A percentile compares a stretch with the other conserved stretches of the same genome.
phyloP scores from a whole-genome alignment of 1,140 invertebrate genomes.

The Helicorthomorpha holstii region DNA sequence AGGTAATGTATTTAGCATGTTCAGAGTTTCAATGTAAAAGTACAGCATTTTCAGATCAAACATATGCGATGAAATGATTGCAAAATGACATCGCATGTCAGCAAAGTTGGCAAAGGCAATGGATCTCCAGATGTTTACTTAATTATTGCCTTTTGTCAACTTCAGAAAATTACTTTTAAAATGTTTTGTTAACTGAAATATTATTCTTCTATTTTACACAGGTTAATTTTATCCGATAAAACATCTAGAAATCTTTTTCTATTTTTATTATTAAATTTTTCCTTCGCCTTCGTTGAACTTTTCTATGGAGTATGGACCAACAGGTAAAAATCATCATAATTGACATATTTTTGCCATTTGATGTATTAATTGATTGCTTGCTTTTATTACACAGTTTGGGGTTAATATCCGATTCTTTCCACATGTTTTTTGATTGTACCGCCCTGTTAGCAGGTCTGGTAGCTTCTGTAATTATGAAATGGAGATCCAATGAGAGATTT shows the following conservation, averaged over 20 bases:
- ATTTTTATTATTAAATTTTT: constrained; percentile 85
- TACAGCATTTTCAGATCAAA: constrained; percentile 6
- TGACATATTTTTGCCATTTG: constrained; percentile 5
- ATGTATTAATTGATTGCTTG: constrained; percentile 21
- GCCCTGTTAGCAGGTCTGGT: constrained; percentile 81
- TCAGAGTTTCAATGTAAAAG: not conserved
- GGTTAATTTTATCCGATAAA: constrained; percentile 78
- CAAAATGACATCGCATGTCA: no score
- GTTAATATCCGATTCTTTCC: constrained; percentile 94
- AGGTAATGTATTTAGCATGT: constrained; percentile 17
- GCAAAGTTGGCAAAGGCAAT: no score
- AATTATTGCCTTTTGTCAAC: constrained; percentile 1
- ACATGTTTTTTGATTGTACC: constrained; percentile 99
- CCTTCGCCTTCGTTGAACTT: constrained; percentile 91
- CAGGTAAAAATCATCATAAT: constrained; percentile 31
- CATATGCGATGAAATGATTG: constrained; percentile 4
- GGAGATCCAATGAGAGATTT: constrained; percentile 83
- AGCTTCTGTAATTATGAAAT: constrained; percentile 63
- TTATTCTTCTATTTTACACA: constrained; percentile 19
- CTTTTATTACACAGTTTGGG: constrained; percentile 39
- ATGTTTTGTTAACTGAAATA: constrained; percentile 1
- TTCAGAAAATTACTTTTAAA: constrained; percentile 5
- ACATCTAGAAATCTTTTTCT: constrained; percentile 87
- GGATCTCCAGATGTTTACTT: no score
- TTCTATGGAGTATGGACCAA: constrained; percentile 92